Evolutionary conservation across 2,888 invertebrate species (phyloP).

Genomic region (Watsonalla binaria): DNA sequence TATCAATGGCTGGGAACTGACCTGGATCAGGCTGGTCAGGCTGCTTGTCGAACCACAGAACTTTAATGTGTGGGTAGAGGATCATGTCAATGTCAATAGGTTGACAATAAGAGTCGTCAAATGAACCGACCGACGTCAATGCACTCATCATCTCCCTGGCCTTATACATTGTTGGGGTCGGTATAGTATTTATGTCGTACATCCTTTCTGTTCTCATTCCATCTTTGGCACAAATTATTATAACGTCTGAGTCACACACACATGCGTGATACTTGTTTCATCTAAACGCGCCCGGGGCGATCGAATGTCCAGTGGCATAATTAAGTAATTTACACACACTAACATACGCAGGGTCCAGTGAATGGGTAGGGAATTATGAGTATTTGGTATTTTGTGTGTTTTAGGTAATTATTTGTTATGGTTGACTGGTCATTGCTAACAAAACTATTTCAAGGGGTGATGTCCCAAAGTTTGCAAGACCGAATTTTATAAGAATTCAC

Average conservation of each 20-base stretch:
- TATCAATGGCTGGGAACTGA: too few species aligned
- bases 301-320: conserved; percentile 34
- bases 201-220: conserved; percentile 13
- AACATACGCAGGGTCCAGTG: background rate
- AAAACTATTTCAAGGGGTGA: too few species aligned
- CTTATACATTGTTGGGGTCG: too few species aligned
- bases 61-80: too few species aligned
- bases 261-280: conserved; percentile 32
- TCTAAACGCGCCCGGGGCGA: conserved; percentile 38
- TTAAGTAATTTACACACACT: conserved; percentile 38
- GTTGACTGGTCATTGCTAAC: too few species aligned
- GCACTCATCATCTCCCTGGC: too few species aligned
- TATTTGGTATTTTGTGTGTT: background rate
- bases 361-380: background rate
- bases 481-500: too few species aligned
- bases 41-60: too few species aligned
- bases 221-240: conserved; percentile 28
- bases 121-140: background rate
- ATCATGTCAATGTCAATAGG: too few species aligned
- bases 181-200: too few species aligned
- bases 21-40: too few species aligned
- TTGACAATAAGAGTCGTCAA: background rate
- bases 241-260: conserved; percentile 20
- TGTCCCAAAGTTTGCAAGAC: too few species aligned
- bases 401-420: background rate